Base-by-base conservation (phyloP, 2,888 invertebrate genomes). In the Megalurothrips usitatus region DNA sequence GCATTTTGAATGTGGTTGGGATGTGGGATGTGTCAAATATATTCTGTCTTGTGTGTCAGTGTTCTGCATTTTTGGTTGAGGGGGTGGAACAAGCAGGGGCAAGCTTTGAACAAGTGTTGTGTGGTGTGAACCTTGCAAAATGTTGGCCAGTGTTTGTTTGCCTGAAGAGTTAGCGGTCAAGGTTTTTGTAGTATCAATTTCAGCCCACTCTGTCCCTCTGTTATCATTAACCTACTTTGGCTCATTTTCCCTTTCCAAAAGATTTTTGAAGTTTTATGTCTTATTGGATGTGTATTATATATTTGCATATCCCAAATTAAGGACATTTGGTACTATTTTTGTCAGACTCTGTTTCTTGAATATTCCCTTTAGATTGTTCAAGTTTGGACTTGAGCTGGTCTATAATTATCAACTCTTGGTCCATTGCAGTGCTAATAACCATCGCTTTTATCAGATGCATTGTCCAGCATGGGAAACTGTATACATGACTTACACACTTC, bases 91-190 rank as follows among this genome's bases (percentile, higher is more conserved):
- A 43, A 43, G 34, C 34, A 43, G 34, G 34, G 68, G 26, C 23
- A 75, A 75, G 68, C 68, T 75, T 75, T 23, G 23, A 75, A 26
- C 68, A 75, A 75, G 26, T 58, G 26, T 75, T 75, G 68, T 75
- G 26, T 75, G 68, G 68, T 26, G 68, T 75, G 26, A 26, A 75
- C 12, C 12, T 23, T 68, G 0, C 11, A 68, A 23, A 68, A 58
- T 58, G 17, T 58, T 58, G 58, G 58, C n/a, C n/a, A n/a, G n/a
- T n/a, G n/a, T n/a, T n/a, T n/a, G n/a, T n/a, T n/a, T n/a, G n/a
- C n/a, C 58, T 58, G 58, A 58, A 58, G 19, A 58, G 14, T 12
- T 58, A 14, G 14, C n/a, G 14, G 19, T n/a, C 68, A 68, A 23
- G n/a, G 23, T 68, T 68, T 68, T 68, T 23, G 0, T 68, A 58